Conservation (phyloP, 2,797 vertebrate species). For the Morus bassanus region DNA sequence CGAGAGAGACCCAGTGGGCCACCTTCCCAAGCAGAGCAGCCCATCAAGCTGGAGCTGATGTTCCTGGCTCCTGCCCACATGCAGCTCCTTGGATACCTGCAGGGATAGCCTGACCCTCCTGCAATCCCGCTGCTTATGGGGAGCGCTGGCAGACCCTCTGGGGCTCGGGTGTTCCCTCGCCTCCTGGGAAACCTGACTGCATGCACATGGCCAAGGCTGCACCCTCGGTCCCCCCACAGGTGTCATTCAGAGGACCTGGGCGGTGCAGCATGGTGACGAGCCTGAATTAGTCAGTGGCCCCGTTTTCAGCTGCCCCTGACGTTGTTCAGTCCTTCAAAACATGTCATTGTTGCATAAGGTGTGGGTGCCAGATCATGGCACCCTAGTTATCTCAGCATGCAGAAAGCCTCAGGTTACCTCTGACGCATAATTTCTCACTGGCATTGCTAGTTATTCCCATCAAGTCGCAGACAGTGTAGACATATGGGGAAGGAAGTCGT, state of each 20-base stretch:
- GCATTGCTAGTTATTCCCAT: conserved; percentile 31
- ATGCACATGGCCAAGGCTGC: not conserved
- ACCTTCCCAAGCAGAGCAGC: not conserved
- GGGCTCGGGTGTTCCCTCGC: rapidly evolving
- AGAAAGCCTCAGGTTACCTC: conserved; percentile 50
- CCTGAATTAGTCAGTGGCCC: not conserved
- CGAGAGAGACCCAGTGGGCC: not conserved
- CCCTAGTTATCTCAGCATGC: not conserved
- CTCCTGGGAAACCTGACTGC: not conserved
- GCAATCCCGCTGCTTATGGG: not conserved
- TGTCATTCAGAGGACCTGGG: not conserved
- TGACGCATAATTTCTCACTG: not conserved
- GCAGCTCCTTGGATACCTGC: not conserved
- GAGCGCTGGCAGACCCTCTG: not conserved
- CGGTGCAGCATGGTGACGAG: not conserved
- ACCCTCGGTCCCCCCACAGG: rapidly evolving
- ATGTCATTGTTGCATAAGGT: not conserved
- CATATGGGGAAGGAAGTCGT: conserved; percentile 45
- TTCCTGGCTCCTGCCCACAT: not conserved
- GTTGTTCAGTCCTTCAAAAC: not conserved
- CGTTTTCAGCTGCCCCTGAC: not conserved
- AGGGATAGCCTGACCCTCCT: not conserved
- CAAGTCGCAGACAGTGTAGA: not conserved
- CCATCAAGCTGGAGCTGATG: not conserved
- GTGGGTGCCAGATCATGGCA: conserved; percentile 32